Evolutionary conservation across 1,140 invertebrate genomes (phyloP).

Genomic region (Bilobella aurantiaca): DNA sequence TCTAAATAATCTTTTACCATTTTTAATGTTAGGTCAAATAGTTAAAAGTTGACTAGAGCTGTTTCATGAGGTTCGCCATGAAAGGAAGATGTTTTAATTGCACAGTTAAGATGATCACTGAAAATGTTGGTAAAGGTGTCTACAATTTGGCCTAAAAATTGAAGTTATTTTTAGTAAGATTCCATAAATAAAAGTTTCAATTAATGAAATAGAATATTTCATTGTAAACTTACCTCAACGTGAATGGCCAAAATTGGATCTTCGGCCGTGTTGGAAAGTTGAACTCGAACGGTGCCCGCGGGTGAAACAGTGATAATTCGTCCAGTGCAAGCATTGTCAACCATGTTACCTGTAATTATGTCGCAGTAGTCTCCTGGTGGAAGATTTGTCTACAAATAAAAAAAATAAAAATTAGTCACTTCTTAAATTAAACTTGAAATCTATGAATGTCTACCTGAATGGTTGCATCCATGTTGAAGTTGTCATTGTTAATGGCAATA

Average conservation of each 20-base stretch:
- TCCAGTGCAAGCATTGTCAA: conserved; percentile 42
- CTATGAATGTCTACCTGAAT: conserved; percentile 7
- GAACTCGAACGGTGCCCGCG: conserved; percentile 53
- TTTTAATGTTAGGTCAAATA: no score
- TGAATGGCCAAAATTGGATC: conserved; percentile 76
- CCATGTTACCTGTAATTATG: conserved; percentile 44
- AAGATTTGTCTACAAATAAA: conserved; percentile 41
- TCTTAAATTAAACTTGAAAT: background rate
- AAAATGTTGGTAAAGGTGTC: no score
- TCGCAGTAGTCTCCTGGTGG: conserved; percentile 48
- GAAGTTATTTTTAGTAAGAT: no score
- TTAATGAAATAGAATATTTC: background rate
- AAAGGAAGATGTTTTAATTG: no score
- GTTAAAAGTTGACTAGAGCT: no score
- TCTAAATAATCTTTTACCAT: no score
- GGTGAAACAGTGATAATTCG: conserved; percentile 42
- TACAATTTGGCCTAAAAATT: background rate
- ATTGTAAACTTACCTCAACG: conserved; percentile 41
- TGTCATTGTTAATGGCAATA: conserved; percentile 42
- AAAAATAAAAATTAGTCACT: conserved; percentile 13
- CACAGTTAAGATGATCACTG: no score
- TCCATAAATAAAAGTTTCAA: background rate
- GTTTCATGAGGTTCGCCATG: no score
- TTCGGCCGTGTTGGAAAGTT: conserved; percentile 47
- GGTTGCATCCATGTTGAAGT: background rate